Conservation (phyloP, 1,140 invertebrate genomes). For the Dryas iulia region DNA sequence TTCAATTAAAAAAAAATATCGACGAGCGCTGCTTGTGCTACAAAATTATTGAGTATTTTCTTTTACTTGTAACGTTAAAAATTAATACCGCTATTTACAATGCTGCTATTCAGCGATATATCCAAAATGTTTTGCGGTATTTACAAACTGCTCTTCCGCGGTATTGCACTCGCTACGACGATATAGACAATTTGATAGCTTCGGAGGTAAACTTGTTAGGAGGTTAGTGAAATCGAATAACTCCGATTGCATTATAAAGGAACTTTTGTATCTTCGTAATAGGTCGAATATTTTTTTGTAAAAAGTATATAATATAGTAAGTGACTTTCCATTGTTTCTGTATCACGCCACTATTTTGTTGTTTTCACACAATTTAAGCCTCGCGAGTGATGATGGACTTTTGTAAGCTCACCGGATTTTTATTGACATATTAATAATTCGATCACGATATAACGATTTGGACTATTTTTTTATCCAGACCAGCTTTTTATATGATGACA, state of each 20-base stretch:
- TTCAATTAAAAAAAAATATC: too few relatives aligned
- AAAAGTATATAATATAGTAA: neutral
- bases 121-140: too few relatives aligned
- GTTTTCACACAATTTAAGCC: neutral
- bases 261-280: neutral
- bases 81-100: too few relatives aligned
- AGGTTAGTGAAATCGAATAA: neutral
- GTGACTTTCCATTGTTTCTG: neutral
- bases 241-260: neutral
- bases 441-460: neutral
- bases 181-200: too few relatives aligned
- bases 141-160: too few relatives aligned
- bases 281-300: neutral
- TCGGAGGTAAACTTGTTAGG: neutral
- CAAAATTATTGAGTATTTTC: too few relatives aligned
- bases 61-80: too few relatives aligned
- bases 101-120: too few relatives aligned
- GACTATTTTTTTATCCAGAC: neutral
- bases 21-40: too few relatives aligned
- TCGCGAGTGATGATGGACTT: neutral
- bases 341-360: neutral
- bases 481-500: conserved; percentile 10
- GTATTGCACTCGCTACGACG: too few relatives aligned
- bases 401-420: neutral
- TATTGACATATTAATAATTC: conserved; percentile 1